phyloP scores from a whole-genome alignment of 1,140 invertebrate species.

The Manduca sexta region DNA sequence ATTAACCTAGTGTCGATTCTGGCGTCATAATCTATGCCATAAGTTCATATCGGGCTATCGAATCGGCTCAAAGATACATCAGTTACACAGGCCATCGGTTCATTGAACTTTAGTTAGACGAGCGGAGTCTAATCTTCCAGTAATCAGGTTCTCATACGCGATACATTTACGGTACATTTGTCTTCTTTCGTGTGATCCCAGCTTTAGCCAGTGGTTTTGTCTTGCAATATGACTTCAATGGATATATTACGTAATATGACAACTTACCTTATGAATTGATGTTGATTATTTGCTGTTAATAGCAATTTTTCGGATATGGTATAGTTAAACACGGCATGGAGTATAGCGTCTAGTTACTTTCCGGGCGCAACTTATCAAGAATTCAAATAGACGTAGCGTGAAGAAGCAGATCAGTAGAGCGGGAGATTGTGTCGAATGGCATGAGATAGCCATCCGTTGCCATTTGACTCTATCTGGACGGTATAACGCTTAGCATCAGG shows the following conservation, averaged over 20 bases:
- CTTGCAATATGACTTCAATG: background rate
- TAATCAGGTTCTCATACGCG: slow-evolving; percentile 17
- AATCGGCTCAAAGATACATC: slow-evolving; percentile 16
- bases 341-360: too few relatives aligned
- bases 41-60: slow-evolving; percentile 5
- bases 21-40: background rate
- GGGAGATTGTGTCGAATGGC: too few relatives aligned
- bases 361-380: too few relatives aligned
- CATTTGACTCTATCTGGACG: too few relatives aligned
- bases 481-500: too few relatives aligned
- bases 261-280: too few relatives aligned
- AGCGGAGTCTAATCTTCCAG: slow-evolving; percentile 17
- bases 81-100: slow-evolving; percentile 13
- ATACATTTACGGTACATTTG: slow-evolving; percentile 16
- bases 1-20: background rate
- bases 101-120: slow-evolving; percentile 20
- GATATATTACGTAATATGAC: too few relatives aligned
- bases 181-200: slow-evolving; percentile 8
- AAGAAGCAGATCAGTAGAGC: too few relatives aligned
- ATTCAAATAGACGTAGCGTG: too few relatives aligned
- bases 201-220: too few relatives aligned
- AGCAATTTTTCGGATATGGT: background rate
- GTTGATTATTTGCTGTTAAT: background rate
- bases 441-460: too few relatives aligned
- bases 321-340: too few relatives aligned